Conservation (phyloP, 2,113 vertebrate species). For the Lanius ludovicianus region DNA sequence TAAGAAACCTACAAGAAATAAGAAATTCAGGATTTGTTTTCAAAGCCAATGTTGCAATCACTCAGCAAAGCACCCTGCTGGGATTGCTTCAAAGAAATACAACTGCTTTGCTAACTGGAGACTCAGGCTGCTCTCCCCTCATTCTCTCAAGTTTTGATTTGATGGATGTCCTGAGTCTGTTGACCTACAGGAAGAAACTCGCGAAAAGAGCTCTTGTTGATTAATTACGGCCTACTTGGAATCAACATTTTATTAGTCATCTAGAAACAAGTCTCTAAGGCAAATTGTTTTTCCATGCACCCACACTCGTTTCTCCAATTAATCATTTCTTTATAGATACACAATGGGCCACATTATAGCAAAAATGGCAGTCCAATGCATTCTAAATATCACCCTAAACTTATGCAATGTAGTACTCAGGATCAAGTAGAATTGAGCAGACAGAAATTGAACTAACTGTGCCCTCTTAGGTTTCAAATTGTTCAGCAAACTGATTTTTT, state of each 20-base stretch:
- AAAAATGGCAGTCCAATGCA: not conserved
- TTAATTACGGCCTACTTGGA: constrained; percentile 35
- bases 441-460: not conserved
- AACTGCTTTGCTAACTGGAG: not conserved
- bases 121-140: not conserved
- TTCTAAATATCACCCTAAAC: not conserved
- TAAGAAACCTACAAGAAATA: not conserved
- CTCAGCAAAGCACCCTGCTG: not conserved
- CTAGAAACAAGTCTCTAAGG: constrained; percentile 20
- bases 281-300: not conserved
- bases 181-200: not conserved
- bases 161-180: not conserved
- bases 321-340: not conserved
- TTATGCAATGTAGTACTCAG: not conserved
- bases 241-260: constrained; percentile 16
- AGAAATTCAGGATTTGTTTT: not conserved
- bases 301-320: constrained; percentile 3
- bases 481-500: not conserved
- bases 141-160: not conserved
- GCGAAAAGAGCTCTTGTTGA: constrained; percentile 12
- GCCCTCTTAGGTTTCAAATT: not conserved
- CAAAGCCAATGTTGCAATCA: not conserved
- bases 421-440: not conserved
- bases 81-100: not conserved
- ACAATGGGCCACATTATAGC: not conserved